A percentile compares a stretch with the other conserved stretches of the same genome.
Conservation (phyloP, 2,888 invertebrate species). For the Apodemia hepburni region DNA sequence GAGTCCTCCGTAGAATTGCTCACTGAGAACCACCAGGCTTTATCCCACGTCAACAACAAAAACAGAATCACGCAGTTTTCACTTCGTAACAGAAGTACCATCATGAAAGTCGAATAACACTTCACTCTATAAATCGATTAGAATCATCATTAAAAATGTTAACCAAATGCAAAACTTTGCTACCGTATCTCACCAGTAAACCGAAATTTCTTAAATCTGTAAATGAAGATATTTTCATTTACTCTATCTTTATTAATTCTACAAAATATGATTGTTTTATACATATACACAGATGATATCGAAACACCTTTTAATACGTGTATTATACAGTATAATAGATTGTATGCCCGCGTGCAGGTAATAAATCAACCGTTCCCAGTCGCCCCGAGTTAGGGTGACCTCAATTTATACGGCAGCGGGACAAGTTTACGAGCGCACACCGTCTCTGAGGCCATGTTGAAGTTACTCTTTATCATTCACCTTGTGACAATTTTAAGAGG, state of each 20-base stretch:
- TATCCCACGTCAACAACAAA: too few species aligned
- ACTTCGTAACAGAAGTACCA: too few species aligned
- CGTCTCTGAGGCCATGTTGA: slow-evolving; percentile 1
- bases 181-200: too few species aligned
- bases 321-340: slow-evolving; percentile 5
- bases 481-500: slow-evolving; percentile 9
- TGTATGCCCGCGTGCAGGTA: slow-evolving; percentile 6
- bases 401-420: slow-evolving; percentile 6
- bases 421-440: slow-evolving; percentile 14
- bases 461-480: slow-evolving; percentile 14
- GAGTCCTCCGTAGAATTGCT: too few species aligned
- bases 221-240: too few species aligned
- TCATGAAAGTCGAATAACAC: too few species aligned
- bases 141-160: too few species aligned
- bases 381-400: slow-evolving; percentile 15
- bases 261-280: background rate
- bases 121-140: too few species aligned
- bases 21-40: too few species aligned
- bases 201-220: too few species aligned
- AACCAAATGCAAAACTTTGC: too few species aligned
- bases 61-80: too few species aligned
- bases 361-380: slow-evolving; percentile 13
- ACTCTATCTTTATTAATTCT: background rate
- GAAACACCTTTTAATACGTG: background rate
- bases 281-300: background rate